Evolutionary conservation across 2,888 invertebrate genomes (phyloP).

Genomic region (Aphidius colemani): DNA sequence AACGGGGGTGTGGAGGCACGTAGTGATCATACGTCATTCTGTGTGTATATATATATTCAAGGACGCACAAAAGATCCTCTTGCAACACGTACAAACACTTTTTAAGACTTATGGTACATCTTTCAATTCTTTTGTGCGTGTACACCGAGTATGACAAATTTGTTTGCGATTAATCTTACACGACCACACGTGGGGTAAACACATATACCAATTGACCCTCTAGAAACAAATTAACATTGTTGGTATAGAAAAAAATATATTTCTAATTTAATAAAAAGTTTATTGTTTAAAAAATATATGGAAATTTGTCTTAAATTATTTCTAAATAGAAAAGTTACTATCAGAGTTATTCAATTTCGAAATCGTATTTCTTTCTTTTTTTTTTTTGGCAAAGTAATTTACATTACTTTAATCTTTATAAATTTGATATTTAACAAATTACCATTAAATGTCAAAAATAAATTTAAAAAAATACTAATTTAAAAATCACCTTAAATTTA

Average conservation of each 20-base stretch:
- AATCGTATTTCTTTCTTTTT: too few relatives aligned
- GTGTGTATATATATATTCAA: slow-evolving; percentile 12
- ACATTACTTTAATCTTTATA: too few relatives aligned
- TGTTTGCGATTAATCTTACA: slow-evolving; percentile 34
- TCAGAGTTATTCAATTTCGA: too few relatives aligned
- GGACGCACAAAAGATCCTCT: slow-evolving; percentile 19
- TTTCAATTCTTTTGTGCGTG: slow-evolving; percentile 18
- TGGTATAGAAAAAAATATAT: too few relatives aligned
- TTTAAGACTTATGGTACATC: slow-evolving; percentile 13
- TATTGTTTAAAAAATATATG: slow-evolving; percentile 9
- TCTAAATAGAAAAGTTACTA: background rate
- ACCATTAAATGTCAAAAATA: too few relatives aligned
- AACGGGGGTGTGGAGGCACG: slow-evolving; percentile 29
- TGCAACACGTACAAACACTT: slow-evolving; percentile 12
- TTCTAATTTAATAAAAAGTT: background rate
- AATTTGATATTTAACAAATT: too few relatives aligned
- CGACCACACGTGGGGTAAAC: slow-evolving; percentile 22
- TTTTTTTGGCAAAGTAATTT: too few relatives aligned
- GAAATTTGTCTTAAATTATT: background rate
- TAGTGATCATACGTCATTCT: slow-evolving; percentile 30
- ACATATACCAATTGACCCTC: too few relatives aligned
- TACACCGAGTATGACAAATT: slow-evolving; percentile 36
- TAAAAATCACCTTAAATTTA: too few relatives aligned
- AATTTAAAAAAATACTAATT: too few relatives aligned
- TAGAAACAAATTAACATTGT: slow-evolving; percentile 13